These are phyloP conservation scores for Priapulus caudatus DNA, from an alignment of 2,888 invertebrate genomes.

Conservation along the genomic window DNA sequence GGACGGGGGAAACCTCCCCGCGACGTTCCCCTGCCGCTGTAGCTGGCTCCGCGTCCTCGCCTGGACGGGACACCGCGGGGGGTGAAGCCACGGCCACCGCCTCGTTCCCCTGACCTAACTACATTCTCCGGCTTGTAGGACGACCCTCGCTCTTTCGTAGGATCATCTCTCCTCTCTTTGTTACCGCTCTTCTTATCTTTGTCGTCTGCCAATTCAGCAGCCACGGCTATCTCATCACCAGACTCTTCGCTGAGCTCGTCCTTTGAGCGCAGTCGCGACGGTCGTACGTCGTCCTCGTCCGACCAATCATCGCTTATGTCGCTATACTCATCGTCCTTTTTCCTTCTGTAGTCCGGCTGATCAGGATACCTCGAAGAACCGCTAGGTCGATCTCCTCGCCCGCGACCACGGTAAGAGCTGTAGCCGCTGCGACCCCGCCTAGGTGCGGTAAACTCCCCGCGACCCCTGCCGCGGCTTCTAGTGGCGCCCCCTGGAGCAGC, in stretches of 20 bases:
- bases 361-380: conserved; percentile 20
- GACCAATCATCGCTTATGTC: conserved; percentile 22
- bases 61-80: conserved; percentile 79
- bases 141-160: not conserved
- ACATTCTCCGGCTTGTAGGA: too few species aligned
- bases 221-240: conserved; percentile 32
- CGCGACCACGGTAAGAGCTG: conserved; percentile 13
- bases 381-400: conserved; percentile 22
- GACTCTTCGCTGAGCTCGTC: conserved; percentile 26
- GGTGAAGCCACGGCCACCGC: conserved; percentile 50
- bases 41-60: conserved; percentile 62
- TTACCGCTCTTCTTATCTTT: conserved; percentile 16
- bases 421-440: conserved; percentile 32
- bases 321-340: conserved; percentile 17
- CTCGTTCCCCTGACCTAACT: not conserved
- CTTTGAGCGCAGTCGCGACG: conserved; percentile 19
- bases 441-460: conserved; percentile 19
- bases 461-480: conserved; percentile 13
- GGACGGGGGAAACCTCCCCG: conserved; percentile 26
- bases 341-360: conserved; percentile 18
- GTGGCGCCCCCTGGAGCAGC: conserved; percentile 2
- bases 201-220: conserved; percentile 26
- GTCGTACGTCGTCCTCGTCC: conserved; percentile 20
- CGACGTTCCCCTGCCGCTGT: conserved; percentile 35
- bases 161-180: conserved; percentile 8